Base-by-base conservation (phyloP, 1,140 invertebrate genomes). In the Pseudomyrmex flavicornis region DNA sequence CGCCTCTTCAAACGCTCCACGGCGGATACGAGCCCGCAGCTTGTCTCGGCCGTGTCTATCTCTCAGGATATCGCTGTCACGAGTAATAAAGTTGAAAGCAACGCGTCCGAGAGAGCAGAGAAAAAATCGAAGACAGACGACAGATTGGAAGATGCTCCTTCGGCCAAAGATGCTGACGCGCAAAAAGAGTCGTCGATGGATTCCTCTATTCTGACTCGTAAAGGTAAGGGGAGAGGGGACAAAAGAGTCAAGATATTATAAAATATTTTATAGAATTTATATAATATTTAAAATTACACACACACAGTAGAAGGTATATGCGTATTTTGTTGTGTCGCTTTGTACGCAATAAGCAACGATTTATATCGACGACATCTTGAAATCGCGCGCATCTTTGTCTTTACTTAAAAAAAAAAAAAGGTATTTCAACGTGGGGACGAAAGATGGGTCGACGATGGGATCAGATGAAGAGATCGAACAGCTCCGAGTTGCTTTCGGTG, bases 401-500 rank as follows among this genome's bases (percentile, higher is more conserved):
- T 44, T 22, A 1, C 15, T 13, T 52, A 1, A 59, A 70, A 96
- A 35, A 59, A 70, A 96, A 26, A 35, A 59, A 70, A 96, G 96
- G 95, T 88, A 93, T 96, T 66, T 95, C 96, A 7, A 96, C 96
- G n/a, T 96, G 96, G 96, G 95, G 96, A 52, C 95, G 94, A 89
- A 95, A 95, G 91, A 95, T 96, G 52, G 95, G 95, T n/a, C 93
- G 93, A 75, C 95, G 95, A 89, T 96, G 95, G 95, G 96, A 96
- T 56, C 95, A 96, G 82, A 88, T 96, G 52, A 96, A 95, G 89
- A 92, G 95, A 66, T 95, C 95, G 44, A 95, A 96, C 59, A 96
- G 95, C 35, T 95, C 94, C 0, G 96, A 96, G 88, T 79, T 95
- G 20, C 91, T 95, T 15, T 92, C 94, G 9, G 92, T 93, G 12